Evolutionary conservation across 2,888 invertebrate genomes (phyloP).

Genomic region (Priocnemis perturbator): DNA sequence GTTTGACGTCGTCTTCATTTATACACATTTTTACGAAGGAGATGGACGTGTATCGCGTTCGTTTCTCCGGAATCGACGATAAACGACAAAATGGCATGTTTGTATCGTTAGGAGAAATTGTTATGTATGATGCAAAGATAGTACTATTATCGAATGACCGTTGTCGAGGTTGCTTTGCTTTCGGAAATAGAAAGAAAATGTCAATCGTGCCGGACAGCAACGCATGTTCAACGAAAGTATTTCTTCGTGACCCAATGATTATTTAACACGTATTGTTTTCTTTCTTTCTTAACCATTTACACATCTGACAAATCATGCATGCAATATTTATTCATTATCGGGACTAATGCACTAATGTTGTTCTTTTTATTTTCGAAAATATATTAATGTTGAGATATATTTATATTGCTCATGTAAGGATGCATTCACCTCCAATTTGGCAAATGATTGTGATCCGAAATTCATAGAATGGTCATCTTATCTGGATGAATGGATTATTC

Average conservation of each 20-base stretch:
- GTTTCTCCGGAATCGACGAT: not conserved
- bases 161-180: constrained; percentile 13
- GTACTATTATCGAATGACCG: not conserved
- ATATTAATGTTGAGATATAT: constrained; percentile 22
- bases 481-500: constrained; percentile 19
- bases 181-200: constrained; percentile 29
- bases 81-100: not conserved
- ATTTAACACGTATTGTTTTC: constrained; percentile 25
- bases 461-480: constrained; percentile 19
- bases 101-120: not conserved
- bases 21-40: not conserved
- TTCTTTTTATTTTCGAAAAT: constrained; percentile 10
- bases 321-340: constrained; percentile 12
- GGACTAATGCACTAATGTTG: constrained; percentile 15
- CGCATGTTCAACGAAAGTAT: constrained; percentile 25
- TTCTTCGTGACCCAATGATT: constrained; percentile 27
- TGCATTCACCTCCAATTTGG: constrained; percentile 25
- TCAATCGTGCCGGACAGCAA: constrained; percentile 38
- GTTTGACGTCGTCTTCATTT: not conserved
- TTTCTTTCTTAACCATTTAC: constrained; percentile 32
- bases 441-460: constrained; percentile 12
- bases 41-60: not conserved
- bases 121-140: not conserved
- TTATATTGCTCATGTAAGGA: constrained; percentile 14
- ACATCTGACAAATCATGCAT: constrained; percentile 1